Conservation (phyloP, 2,888 invertebrate genomes). For the Crioceris asparagi region DNA sequence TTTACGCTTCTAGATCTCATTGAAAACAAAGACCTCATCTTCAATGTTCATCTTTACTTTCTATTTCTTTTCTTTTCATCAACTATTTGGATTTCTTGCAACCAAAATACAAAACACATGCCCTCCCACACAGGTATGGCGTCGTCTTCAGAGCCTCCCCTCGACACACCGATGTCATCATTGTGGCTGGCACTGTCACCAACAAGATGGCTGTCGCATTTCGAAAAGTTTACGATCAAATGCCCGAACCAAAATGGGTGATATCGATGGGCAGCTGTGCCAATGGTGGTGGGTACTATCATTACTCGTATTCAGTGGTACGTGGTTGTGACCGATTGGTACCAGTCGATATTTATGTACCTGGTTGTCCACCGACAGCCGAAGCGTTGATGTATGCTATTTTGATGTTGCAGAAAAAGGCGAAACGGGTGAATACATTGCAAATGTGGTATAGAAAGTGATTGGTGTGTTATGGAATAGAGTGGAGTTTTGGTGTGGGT, state of each 20-base stretch:
- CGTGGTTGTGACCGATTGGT: conserved; percentile 69
- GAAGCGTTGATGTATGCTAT: conserved; percentile 82
- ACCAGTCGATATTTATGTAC: conserved; percentile 84
- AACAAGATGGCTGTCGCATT: conserved; percentile 62
- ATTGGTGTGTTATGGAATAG: too few species aligned
- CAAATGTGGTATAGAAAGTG: conserved; percentile 37
- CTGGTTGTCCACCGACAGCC: conserved; percentile 90
- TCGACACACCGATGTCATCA: conserved; percentile 52
- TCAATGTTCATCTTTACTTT: too few species aligned
- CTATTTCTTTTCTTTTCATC: too few species aligned
- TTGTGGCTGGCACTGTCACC: conserved; percentile 52
- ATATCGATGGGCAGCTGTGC: conserved; percentile 71
- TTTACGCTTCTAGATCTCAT: too few species aligned
- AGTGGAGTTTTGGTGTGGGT: too few species aligned
- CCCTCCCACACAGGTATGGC: too few species aligned
- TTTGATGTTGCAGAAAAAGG: conserved; percentile 76
- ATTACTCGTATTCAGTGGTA: conserved; percentile 66
- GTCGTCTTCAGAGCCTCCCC: conserved; percentile 54
- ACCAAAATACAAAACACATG: too few species aligned
- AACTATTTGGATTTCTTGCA: too few species aligned
- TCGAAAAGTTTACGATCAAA: conserved; percentile 49
- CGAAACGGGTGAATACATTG: conserved; percentile 58
- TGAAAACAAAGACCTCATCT: too few species aligned
- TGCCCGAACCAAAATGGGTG: conserved; percentile 61
- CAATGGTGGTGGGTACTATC: conserved; percentile 68